Conservation (phyloP, 2,113 vertebrate species). For the Picathartes gymnocephalus region DNA sequence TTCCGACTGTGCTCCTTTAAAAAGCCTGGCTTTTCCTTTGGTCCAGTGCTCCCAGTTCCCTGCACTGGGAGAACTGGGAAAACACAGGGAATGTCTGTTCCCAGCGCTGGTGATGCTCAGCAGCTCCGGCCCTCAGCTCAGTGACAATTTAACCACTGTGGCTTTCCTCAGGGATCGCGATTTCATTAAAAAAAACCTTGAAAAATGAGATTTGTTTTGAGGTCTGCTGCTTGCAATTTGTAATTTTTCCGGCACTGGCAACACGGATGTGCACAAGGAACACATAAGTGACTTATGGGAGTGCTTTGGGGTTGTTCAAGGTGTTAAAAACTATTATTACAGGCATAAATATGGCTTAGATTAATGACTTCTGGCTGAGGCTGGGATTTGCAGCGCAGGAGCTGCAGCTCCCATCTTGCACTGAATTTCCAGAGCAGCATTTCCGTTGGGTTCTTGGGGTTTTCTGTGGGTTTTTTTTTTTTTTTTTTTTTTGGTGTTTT, state of each 20-base stretch:
- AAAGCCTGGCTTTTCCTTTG: not conserved
- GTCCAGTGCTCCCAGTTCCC: fast-evolving
- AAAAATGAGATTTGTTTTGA: not conserved
- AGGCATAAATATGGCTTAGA: not conserved
- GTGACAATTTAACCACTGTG: not conserved
- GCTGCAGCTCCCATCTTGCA: not conserved
- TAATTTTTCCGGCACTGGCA: not conserved
- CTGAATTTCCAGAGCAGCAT: not conserved
- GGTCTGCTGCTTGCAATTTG: not conserved
- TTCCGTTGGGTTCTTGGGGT: not conserved
- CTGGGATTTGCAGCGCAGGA: not conserved
- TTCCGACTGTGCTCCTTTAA: fast-evolving
- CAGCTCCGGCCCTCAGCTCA: not conserved
- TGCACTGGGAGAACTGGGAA: not conserved
- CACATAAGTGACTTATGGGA: not conserved
- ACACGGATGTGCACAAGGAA: fast-evolving
- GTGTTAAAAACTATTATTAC: not conserved
- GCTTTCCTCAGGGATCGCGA: not conserved
- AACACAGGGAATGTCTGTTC: fast-evolving
- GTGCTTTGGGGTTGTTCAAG: not conserved
- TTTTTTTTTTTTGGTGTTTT: not conserved
- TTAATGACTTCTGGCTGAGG: not conserved
- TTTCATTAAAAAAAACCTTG: not conserved
- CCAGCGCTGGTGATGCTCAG: fast-evolving
- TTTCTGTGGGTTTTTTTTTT: not conserved